Conservation (phyloP, 2,888 invertebrate genomes). For the Artemia sinica region DNA sequence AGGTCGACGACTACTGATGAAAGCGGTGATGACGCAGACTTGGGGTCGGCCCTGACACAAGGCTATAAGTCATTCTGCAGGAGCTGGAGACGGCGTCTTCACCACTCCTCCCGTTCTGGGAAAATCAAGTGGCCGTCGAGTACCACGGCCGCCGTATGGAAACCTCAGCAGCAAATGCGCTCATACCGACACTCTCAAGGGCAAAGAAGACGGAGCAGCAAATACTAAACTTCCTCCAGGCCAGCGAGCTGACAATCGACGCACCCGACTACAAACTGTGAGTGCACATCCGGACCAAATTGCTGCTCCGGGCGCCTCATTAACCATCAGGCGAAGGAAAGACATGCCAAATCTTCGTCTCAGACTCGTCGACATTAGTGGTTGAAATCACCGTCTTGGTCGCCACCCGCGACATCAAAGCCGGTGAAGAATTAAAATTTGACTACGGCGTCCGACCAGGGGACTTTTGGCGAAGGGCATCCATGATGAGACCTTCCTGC, state of each 20-base stretch:
- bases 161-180: too few species aligned
- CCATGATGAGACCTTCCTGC: constrained; percentile 3
- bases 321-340: not conserved
- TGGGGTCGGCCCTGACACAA: not conserved
- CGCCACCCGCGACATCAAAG: too few species aligned
- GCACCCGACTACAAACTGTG: not conserved
- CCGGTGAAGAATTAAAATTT: too few species aligned
- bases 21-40: not conserved
- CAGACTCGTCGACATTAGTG: too few species aligned
- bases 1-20: too few species aligned
- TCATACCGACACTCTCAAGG: not conserved
- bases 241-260: constrained; percentile 3
- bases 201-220: not conserved
- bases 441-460: too few species aligned
- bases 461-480: not conserved
- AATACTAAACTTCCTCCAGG: not conserved
- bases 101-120: too few species aligned
- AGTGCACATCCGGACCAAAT: not conserved
- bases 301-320: not conserved
- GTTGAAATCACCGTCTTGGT: too few species aligned
- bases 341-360: too few species aligned
- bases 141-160: too few species aligned
- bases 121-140: too few species aligned
- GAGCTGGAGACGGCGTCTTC: too few species aligned
- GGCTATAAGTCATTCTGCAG: not conserved